Percentiles rank a stretch among this genome's conserved stretches.
phyloP scores from a whole-genome alignment of 2,888 invertebrate genomes.

The Melanotus villosus region DNA sequence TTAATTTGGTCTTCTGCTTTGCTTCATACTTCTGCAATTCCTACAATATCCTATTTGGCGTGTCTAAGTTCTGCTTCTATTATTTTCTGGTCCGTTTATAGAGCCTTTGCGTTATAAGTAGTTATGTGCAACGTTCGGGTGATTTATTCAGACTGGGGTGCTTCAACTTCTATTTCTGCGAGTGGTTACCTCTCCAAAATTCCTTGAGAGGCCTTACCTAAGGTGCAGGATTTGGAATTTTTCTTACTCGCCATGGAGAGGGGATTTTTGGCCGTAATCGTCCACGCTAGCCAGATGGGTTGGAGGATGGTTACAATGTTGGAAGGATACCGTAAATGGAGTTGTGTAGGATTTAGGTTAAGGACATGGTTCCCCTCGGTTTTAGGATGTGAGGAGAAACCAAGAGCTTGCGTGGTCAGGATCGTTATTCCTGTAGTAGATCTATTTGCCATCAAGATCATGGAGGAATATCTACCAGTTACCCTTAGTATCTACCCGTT shows the following conservation, averaged over 20 bases:
- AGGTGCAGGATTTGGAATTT: no score
- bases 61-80: not conserved
- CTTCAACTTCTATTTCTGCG: no score
- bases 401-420: not conserved
- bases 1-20: no score
- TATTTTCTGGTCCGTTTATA: not conserved
- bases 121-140: not conserved
- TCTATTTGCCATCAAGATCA: not conserved
- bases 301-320: not conserved
- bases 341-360: not conserved
- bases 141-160: not conserved
- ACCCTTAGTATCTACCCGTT: no score
- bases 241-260: not conserved
- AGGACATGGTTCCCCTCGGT: not conserved
- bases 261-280: not conserved
- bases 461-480: not conserved
- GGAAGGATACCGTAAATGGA: no score
- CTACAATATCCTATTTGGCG: no score
- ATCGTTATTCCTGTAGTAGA: not conserved
- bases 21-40: conserved; percentile 1
- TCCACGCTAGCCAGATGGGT: conserved; percentile 1
- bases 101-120: not conserved
- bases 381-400: no score
- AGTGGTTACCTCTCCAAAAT: not conserved
- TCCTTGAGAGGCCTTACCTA: no score